Evolutionary conservation across 1,140 invertebrate species (phyloP).

Genomic region (Apis laboriosa): DNA sequence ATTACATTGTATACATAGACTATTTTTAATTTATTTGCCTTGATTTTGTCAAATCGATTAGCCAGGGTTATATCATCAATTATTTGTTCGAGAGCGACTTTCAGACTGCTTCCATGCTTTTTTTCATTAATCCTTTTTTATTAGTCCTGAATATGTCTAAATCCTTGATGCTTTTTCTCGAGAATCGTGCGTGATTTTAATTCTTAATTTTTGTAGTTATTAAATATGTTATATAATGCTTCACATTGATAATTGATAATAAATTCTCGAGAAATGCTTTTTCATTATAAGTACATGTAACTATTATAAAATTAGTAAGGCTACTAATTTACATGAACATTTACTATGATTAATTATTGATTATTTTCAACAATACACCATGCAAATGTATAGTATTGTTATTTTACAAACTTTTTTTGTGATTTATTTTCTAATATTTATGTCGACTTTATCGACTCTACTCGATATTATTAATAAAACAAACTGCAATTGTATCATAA

Average conservation of each 20-base stretch:
- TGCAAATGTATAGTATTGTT: conserved; percentile 54
- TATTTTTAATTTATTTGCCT: conserved; percentile 58
- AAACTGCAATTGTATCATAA: conserved; percentile 4
- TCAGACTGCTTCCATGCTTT: conserved; percentile 41
- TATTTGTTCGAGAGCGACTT: conserved; percentile 61
- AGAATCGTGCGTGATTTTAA: background rate
- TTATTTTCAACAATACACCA: conserved; percentile 55
- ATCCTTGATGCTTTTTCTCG: background rate
- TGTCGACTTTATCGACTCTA: background rate
- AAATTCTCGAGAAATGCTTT: conserved; percentile 44
- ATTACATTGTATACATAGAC: conserved; percentile 58
- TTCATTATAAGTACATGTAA: conserved; percentile 18
- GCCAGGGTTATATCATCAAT: conserved; percentile 68
- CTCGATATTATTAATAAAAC: conserved; percentile 10
- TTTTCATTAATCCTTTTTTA: conserved; percentile 25
- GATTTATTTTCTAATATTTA: background rate
- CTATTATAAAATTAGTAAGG: conserved; percentile 50
- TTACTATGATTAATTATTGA: conserved; percentile 53
- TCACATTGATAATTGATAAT: conserved; percentile 2
- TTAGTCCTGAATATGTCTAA: conserved; percentile 7
- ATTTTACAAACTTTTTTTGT: conserved; percentile 36
- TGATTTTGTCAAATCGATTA: conserved; percentile 66
- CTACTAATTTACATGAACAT: conserved; percentile 19
- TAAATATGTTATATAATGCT: background rate
- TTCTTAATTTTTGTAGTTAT: background rate